A percentile compares a stretch with the other conserved stretches of the same genome.
These are phyloP conservation scores for Gnathonemus longibarbis DNA, from an alignment of 2,113 vertebrate species.

Conservation along the genomic window DNA sequence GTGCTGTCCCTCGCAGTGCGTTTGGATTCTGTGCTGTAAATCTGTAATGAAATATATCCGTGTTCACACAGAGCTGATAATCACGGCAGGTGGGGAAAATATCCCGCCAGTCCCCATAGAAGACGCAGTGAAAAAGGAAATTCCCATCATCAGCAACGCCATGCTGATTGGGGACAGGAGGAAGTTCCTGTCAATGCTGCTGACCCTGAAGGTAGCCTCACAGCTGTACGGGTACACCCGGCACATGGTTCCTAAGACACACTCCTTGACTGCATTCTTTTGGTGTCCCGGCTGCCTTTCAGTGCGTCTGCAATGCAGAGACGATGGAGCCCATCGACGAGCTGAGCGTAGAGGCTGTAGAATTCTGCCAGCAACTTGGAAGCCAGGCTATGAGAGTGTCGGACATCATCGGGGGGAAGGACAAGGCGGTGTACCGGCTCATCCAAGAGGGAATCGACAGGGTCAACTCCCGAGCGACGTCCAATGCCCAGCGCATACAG, in stretches of 20 bases:
- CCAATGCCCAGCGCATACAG: constrained; percentile 70
- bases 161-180: constrained; percentile 76
- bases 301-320: constrained; percentile 66
- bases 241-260: neutral
- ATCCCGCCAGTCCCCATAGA: constrained; percentile 73
- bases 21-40: neutral
- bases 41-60: constrained; percentile 4
- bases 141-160: constrained; percentile 74
- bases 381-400: constrained; percentile 69
- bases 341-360: constrained; percentile 66
- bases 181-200: constrained; percentile 78
- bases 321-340: constrained; percentile 70
- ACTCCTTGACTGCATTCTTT: neutral
- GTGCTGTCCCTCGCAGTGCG: neutral
- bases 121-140: constrained; percentile 71
- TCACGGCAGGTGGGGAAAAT: constrained; percentile 80
- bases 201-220: constrained; percentile 74
- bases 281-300: constrained; percentile 3
- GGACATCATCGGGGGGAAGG: constrained; percentile 58
- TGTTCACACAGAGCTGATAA: constrained; percentile 66
- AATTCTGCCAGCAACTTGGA: constrained; percentile 67
- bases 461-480: constrained; percentile 62
- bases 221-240: neutral
- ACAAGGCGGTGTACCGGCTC: constrained; percentile 56
- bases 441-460: constrained; percentile 71